A percentile compares a stretch with the other conserved stretches of the same genome.
These are phyloP conservation scores for Leptinotarsa undecemlineata DNA, from an alignment of 1,140 invertebrate genomes.

Conservation along the genomic window DNA sequence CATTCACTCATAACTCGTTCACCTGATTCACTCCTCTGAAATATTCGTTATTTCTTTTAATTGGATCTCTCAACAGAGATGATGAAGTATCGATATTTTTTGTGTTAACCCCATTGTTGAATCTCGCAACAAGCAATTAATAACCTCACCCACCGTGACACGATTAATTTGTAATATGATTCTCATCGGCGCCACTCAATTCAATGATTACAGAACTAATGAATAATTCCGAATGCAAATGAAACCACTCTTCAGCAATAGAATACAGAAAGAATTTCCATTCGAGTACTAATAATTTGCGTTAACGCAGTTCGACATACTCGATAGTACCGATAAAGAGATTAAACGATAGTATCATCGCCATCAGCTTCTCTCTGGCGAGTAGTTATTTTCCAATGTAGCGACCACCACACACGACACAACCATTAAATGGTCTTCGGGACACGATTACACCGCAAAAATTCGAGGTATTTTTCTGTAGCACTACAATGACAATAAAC, in stretches of 20 bases:
- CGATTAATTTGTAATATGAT: not conserved
- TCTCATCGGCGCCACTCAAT: not conserved
- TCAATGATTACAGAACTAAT: not conserved
- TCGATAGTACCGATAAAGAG: constrained; percentile 31
- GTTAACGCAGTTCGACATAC: constrained; percentile 28
- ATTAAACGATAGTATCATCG: constrained; percentile 28
- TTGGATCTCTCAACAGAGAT: too few species aligned
- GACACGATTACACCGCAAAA: constrained; percentile 22
- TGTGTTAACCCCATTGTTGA: not conserved
- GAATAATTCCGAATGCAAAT: not conserved
- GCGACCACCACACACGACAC: constrained; percentile 25
- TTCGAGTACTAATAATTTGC: constrained; percentile 32
- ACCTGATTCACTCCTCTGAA: too few species aligned
- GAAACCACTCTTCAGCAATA: not conserved
- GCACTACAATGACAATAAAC: constrained; percentile 28
- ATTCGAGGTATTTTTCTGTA: constrained; percentile 23
- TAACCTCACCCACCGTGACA: not conserved
- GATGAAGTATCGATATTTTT: not conserved
- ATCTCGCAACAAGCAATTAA: not conserved
- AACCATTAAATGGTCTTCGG: constrained; percentile 25
- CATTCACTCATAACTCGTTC: too few species aligned
- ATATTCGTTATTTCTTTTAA: too few species aligned
- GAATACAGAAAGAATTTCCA: not conserved
- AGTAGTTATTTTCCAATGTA: constrained; percentile 16
- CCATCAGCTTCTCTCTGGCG: constrained; percentile 17